phyloP scores from a whole-genome alignment of 2,888 invertebrate genomes.

The Drosophila macrospina region DNA sequence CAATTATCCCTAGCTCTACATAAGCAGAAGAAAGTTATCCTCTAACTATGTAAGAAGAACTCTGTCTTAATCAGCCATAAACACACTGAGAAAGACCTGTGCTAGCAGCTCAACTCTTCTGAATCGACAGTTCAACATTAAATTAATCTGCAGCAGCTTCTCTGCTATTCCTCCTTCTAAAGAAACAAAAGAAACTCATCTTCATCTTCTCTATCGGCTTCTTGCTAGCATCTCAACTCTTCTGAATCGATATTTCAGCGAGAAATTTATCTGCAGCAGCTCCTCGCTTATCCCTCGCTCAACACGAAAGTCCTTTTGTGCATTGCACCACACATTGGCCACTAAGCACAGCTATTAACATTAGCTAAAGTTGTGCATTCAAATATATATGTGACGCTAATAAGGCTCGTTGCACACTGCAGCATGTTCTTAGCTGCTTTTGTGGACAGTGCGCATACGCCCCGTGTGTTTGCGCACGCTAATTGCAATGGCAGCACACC shows the following conservation, averaged over 20 bases:
- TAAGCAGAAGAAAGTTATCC: too few relatives aligned
- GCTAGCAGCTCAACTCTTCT: too few relatives aligned
- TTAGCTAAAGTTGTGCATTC: slow-evolving; percentile 16
- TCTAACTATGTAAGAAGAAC: too few relatives aligned
- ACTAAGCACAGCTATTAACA: slow-evolving; percentile 14
- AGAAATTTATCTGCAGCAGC: neutral
- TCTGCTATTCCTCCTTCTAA: too few relatives aligned
- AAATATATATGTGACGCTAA: slow-evolving; percentile 20
- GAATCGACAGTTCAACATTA: too few relatives aligned
- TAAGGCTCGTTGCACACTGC: slow-evolving; percentile 5
- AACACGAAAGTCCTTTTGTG: neutral
- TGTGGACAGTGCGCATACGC: slow-evolving; percentile 53
- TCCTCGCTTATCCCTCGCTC: neutral
- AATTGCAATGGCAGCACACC: slow-evolving; percentile 48
- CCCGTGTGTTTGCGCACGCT: slow-evolving; percentile 46
- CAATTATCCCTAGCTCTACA: too few relatives aligned
- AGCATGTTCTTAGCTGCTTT: neutral
- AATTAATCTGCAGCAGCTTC: too few relatives aligned
- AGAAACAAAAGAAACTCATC: too few relatives aligned
- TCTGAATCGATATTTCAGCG: neutral
- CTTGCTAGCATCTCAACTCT: too few relatives aligned
- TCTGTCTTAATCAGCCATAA: too few relatives aligned
- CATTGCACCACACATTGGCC: neutral
- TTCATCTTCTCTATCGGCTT: neutral
- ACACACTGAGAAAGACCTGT: too few relatives aligned